Evolutionary conservation across 2,797 vertebrate genomes (phyloP).

Genomic region (Dromococcyx pavoninus): DNA sequence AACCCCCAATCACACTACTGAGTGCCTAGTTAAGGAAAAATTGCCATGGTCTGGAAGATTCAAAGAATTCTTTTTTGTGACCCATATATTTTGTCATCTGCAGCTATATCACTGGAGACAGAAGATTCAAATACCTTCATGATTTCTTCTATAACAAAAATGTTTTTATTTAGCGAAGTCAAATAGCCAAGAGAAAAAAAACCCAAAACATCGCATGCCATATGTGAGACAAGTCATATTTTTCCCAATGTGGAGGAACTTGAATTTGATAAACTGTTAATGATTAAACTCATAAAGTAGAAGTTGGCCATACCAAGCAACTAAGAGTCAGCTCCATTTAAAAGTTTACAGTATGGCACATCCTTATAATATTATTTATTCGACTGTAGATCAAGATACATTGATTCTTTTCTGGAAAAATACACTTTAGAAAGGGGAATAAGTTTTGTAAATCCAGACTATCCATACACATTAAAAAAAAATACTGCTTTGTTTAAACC

Average conservation of each 20-base stretch:
- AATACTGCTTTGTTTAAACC: not conserved
- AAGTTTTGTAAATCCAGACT: not conserved
- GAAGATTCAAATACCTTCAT: not conserved
- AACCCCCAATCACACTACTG: not conserved
- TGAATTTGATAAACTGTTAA: not conserved
- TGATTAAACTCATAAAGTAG: not conserved
- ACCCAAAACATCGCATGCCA: not conserved
- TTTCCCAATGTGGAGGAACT: not conserved
- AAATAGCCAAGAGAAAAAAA: not conserved
- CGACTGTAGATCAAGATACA: not conserved
- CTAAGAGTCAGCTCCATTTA: not conserved
- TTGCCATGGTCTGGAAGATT: not conserved
- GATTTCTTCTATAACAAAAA: not conserved
- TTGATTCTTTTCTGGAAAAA: not conserved
- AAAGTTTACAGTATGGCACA: not conserved
- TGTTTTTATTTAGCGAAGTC: not conserved
- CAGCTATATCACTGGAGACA: not conserved
- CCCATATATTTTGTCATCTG: not conserved
- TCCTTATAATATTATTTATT: not conserved
- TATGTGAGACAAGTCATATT: not conserved
- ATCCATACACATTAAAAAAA: not conserved
- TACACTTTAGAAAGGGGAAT: not conserved
- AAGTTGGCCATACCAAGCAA: fast-evolving
- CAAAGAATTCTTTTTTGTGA: not conserved
- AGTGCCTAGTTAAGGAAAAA: not conserved